Conservation (phyloP, 2,888 invertebrate genomes). For the Eupelmus urozonus region DNA sequence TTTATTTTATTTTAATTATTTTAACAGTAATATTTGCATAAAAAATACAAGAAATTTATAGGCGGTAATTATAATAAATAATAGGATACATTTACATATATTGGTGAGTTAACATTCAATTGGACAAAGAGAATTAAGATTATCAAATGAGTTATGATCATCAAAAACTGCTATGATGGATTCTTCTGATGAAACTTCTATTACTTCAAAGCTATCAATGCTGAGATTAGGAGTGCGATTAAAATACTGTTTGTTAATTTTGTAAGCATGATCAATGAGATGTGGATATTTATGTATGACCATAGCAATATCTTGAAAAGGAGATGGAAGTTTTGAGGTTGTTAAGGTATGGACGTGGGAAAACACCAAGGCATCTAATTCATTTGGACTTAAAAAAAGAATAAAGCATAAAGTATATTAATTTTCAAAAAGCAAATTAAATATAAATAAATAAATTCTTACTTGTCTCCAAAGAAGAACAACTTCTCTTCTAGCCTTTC, state of each 20-base stretch:
- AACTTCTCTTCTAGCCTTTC: conserved; percentile 88
- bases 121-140: background rate
- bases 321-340: conserved; percentile 73
- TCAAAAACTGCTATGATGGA: conserved; percentile 54
- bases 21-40: background rate
- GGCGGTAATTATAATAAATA: no score
- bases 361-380: conserved; percentile 88
- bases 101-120: conserved; percentile 19
- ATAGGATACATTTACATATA: conserved; percentile 1
- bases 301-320: conserved; percentile 69
- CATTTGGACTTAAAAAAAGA: conserved; percentile 81
- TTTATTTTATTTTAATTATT: conserved; percentile 21
- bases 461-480: conserved; percentile 90
- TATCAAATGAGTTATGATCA: conserved; percentile 2
- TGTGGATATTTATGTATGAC: conserved; percentile 77
- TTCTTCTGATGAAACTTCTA: conserved; percentile 64
- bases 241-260: conserved; percentile 64
- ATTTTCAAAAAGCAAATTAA: conserved; percentile 13
- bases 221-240: conserved; percentile 47
- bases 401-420: conserved; percentile 17
- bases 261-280: conserved; percentile 72
- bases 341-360: conserved; percentile 81
- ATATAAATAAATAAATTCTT: conserved; percentile 77
- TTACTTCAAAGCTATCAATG: conserved; percentile 64
- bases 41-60: background rate